phyloP scores from a whole-genome alignment of 2,797 vertebrate genomes.

The Australoheros facetus region DNA sequence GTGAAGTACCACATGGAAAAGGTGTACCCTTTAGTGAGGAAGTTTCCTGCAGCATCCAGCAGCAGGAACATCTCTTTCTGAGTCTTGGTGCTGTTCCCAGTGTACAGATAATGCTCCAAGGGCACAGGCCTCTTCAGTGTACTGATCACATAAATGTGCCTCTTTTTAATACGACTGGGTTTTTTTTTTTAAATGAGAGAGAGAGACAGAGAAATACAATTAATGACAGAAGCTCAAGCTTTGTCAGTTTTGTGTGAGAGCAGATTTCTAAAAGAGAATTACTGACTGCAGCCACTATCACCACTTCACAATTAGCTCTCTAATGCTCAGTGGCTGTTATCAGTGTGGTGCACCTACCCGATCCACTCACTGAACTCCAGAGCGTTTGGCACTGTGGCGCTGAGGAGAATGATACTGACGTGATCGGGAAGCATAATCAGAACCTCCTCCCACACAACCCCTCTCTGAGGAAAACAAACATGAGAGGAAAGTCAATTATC shows the following conservation, averaged over 20 bases:
- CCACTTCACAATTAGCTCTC: not conserved
- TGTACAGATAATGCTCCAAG: conserved; percentile 91
- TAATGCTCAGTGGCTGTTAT: not conserved
- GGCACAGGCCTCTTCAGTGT: conserved; percentile 89
- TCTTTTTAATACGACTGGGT: conserved; percentile 88
- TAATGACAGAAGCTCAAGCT: not conserved
- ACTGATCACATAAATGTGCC: conserved; percentile 92
- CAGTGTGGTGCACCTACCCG: conserved; percentile 76
- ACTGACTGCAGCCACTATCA: not conserved
- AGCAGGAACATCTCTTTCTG: conserved; percentile 91
- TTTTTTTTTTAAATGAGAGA: too few species aligned
- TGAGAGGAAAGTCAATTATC: not conserved
- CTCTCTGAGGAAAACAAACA: conserved; percentile 79
- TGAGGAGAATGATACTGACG: conserved; percentile 92
- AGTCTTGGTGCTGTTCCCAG: conserved; percentile 92
- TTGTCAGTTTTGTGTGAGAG: not conserved
- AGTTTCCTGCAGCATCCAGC: conserved; percentile 83
- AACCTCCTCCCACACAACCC: conserved; percentile 96
- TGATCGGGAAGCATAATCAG: conserved; percentile 95
- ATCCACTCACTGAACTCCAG: conserved; percentile 96
- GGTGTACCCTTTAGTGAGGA: conserved; percentile 89
- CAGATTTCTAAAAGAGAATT: not conserved
- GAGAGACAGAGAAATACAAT: not conserved
- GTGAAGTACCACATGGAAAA: not conserved
- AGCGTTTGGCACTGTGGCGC: conserved; percentile 92